phyloP scores from a whole-genome alignment of 2,888 invertebrate genomes.

The Meliscaeva auricollis region DNA sequence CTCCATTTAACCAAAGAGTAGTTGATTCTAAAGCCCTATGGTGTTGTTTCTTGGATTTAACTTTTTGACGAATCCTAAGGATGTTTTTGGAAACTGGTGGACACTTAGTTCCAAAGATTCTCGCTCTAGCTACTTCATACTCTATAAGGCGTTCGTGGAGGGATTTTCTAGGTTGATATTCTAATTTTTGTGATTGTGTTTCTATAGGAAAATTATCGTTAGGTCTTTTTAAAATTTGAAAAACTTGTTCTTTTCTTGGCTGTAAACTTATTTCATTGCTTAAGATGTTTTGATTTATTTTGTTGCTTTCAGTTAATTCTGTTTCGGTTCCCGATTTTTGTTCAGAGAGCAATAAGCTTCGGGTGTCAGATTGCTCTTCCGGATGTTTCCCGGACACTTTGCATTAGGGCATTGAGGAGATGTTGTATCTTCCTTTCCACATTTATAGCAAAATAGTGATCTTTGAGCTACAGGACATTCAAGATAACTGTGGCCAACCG shows the following conservation, averaged over 20 bases:
- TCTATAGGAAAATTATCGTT: neutral
- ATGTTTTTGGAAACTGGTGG: neutral
- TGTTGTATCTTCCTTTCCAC: conserved; percentile 10
- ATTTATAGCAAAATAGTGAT: neutral
- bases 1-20: neutral
- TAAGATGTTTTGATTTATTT: too few relatives aligned
- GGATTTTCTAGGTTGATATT: neutral
- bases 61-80: too few relatives aligned
- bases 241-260: neutral
- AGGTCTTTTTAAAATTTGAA: neutral
- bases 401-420: neutral
- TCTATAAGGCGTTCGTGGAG: conserved; percentile 11
- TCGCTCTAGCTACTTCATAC: neutral
- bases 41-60: too few relatives aligned
- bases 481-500: neutral
- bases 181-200: neutral
- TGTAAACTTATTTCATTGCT: too few relatives aligned
- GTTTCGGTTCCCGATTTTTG: conserved; percentile 16
- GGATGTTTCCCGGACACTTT: conserved; percentile 1
- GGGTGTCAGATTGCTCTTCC: neutral
- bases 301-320: too few relatives aligned
- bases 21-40: too few relatives aligned
- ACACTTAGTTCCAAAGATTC: conserved; percentile 3
- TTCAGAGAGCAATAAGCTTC: neutral
- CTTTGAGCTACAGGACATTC: conserved; percentile 1